phyloP scores from a whole-genome alignment of 2,113 vertebrate species.

The Eulemur rufifrons region DNA sequence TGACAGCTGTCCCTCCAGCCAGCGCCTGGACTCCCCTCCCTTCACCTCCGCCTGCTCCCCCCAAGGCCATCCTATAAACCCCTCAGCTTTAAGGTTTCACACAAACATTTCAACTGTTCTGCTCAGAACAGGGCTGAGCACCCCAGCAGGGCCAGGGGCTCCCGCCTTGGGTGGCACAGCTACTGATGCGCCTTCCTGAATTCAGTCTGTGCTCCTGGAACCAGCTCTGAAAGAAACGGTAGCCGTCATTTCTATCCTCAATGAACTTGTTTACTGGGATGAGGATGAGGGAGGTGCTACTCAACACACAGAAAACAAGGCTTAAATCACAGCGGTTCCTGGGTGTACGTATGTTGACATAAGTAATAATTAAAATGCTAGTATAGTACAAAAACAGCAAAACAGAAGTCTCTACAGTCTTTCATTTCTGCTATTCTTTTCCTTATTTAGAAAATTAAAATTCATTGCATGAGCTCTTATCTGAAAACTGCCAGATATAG shows the following conservation, averaged over 20 bases:
- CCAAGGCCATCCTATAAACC: neutral
- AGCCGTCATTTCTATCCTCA: rapidly evolving
- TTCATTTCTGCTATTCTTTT: neutral
- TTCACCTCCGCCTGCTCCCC: neutral
- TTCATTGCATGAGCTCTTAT: neutral
- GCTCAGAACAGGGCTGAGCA: neutral
- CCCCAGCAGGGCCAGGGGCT: neutral
- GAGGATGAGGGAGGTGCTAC: too few species aligned
- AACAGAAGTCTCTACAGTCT: neutral
- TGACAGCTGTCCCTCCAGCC: neutral
- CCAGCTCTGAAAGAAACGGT: neutral
- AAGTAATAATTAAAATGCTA: too few species aligned
- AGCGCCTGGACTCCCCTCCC: neutral
- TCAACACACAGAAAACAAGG: neutral
- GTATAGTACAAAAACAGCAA: rapidly evolving
- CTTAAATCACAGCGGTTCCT: too few species aligned
- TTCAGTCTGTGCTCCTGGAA: rapidly evolving
- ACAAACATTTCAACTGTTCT: neutral
- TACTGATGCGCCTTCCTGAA: rapidly evolving
- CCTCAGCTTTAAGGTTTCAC: neutral
- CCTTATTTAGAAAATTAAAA: conserved; percentile 17
- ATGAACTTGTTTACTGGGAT: neutral
- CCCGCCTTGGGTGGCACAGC: rapidly evolving
- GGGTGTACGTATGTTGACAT: rapidly evolving
- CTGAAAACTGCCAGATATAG: neutral